Conservation (phyloP, 2,797 vertebrate genomes). For the Streptopelia turtur region DNA sequence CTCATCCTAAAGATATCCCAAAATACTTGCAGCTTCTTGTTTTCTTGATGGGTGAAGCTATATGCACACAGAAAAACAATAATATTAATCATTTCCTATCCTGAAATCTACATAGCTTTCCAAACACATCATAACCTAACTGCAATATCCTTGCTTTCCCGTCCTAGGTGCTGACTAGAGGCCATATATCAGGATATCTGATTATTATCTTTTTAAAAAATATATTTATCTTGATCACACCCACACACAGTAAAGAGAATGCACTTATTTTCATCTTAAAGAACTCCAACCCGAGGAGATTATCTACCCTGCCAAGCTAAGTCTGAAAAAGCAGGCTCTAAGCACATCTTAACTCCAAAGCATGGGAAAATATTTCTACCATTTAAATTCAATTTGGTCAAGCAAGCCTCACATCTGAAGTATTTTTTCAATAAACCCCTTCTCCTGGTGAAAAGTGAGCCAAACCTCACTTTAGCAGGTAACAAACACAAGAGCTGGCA, state of each 20-base stretch:
- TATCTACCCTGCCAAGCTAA: neutral
- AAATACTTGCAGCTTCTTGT: neutral
- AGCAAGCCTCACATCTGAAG: neutral
- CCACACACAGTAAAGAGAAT: neutral
- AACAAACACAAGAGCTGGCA: neutral
- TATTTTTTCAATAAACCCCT: neutral
- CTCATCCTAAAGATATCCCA: neutral
- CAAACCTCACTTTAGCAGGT: neutral
- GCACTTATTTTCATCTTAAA: neutral
- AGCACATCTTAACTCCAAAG: neutral
- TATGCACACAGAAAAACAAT: fast-evolving
- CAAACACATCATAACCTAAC: neutral
- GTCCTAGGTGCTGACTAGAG: neutral
- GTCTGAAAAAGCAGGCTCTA: neutral
- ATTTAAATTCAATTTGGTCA: neutral
- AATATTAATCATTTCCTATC: neutral
- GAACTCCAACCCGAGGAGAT: neutral
- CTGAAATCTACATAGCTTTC: neutral
- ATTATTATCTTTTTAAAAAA: neutral
- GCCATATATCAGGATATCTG: neutral
- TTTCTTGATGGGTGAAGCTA: neutral
- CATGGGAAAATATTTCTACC: neutral
- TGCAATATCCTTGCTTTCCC: neutral
- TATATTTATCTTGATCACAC: neutral
- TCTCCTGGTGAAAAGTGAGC: neutral